Percentiles rank a stretch among this genome's conserved stretches.
phyloP scores from a whole-genome alignment of 2,888 invertebrate species.

The Drosophila conformis region DNA sequence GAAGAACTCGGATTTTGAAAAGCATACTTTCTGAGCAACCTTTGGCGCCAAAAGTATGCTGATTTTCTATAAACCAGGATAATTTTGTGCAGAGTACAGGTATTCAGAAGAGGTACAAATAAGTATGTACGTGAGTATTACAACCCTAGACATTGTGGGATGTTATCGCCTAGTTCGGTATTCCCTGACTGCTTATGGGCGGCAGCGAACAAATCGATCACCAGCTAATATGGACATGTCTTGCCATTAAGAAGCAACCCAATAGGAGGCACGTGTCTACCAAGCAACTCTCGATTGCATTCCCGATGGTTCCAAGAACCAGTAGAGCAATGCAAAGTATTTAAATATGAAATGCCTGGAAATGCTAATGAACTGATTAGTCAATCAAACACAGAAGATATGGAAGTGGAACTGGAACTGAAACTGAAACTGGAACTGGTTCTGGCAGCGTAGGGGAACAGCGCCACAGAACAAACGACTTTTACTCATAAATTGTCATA shows the following conservation, averaged over 20 bases:
- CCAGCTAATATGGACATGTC: slow-evolving; percentile 61
- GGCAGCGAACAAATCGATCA: slow-evolving; percentile 66
- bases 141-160: slow-evolving; percentile 18
- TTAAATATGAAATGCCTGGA: slow-evolving; percentile 42
- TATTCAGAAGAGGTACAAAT: neutral
- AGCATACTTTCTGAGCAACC: neutral
- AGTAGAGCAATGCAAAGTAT: slow-evolving; percentile 30
- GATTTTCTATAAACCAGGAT: neutral
- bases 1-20: neutral
- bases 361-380: slow-evolving; percentile 63
- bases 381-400: slow-evolving; percentile 26
- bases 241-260: slow-evolving; percentile 51
- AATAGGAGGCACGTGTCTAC: slow-evolving; percentile 50
- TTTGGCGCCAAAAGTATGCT: neutral
- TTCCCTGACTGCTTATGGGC: slow-evolving; percentile 53
- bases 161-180: slow-evolving; percentile 32
- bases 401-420: slow-evolving; percentile 17
- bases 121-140: neutral
- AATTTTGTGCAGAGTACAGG: neutral
- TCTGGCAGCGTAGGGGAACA: slow-evolving; percentile 30
- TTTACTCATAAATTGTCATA: slow-evolving; percentile 77
- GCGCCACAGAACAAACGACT: slow-evolving; percentile 54
- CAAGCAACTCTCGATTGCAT: slow-evolving; percentile 7
- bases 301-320: slow-evolving; percentile 34
- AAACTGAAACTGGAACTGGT: slow-evolving; percentile 25